Evolutionary conservation across 2,113 vertebrate species (phyloP).

Genomic region (Tenebrosternarchus preto): DNA sequence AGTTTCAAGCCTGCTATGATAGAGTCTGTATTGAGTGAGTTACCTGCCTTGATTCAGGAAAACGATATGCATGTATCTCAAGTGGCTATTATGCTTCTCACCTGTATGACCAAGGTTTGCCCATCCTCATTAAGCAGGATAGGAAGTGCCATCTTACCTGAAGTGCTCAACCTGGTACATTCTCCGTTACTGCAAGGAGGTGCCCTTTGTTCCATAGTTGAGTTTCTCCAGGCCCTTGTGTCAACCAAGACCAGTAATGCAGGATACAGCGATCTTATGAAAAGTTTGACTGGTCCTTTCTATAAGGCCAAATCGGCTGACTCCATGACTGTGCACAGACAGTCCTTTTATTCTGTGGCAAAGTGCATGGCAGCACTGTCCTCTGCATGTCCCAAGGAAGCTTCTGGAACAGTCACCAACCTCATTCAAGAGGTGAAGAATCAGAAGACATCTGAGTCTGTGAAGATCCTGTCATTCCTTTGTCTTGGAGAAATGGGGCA

Average conservation of each 20-base stretch:
- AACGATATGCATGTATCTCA: constrained; percentile 93
- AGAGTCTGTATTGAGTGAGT: constrained; percentile 78
- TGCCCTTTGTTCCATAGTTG: constrained; percentile 76
- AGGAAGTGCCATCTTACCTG: constrained; percentile 72
- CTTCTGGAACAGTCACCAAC: constrained; percentile 69
- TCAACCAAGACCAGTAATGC: constrained; percentile 70
- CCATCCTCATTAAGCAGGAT: constrained; percentile 81
- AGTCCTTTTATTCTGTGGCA: constrained; percentile 82
- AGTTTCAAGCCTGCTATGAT: constrained; percentile 78
- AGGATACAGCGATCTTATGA: constrained; percentile 77
- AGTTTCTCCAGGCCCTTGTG: constrained; percentile 83
- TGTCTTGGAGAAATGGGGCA: constrained; percentile 89
- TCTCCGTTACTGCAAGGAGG: constrained; percentile 87
- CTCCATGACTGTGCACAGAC: constrained; percentile 72
- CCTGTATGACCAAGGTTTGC: constrained; percentile 78
- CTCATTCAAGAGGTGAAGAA: constrained; percentile 85
- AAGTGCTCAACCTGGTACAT: constrained; percentile 81
- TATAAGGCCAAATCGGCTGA: constrained; percentile 56
- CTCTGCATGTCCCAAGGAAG: constrained; percentile 81
- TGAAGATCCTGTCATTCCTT: constrained; percentile 85
- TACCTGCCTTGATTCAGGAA: constrained; percentile 85
- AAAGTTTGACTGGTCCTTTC: constrained; percentile 78
- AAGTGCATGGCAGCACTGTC: constrained; percentile 86
- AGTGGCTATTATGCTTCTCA: constrained; percentile 82
- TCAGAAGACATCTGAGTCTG: constrained; percentile 72